phyloP scores from a whole-genome alignment of 2,888 invertebrate genomes.

The Eristalis arbustorum region DNA sequence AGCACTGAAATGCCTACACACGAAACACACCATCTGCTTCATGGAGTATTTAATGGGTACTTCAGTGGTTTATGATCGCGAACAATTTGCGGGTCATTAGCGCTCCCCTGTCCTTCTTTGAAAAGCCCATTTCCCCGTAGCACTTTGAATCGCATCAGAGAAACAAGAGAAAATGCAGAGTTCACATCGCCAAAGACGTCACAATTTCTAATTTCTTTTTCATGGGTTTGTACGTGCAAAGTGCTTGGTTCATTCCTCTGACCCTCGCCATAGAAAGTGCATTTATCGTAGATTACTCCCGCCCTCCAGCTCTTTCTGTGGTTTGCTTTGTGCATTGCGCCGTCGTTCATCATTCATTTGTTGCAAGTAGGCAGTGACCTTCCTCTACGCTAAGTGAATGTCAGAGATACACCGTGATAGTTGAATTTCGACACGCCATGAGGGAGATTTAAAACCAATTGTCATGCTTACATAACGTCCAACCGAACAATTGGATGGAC shows the following conservation, averaged over 20 bases:
- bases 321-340: not conserved
- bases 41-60: not conserved
- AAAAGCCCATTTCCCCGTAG: not conserved
- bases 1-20: not conserved
- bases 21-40: not conserved
- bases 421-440: conserved; percentile 20
- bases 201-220: not conserved
- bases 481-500: not conserved
- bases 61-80: not conserved
- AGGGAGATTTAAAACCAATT: conserved; percentile 9
- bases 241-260: not conserved
- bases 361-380: conserved; percentile 22
- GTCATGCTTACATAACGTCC: conserved; percentile 7
- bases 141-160: not conserved
- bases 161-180: not conserved
- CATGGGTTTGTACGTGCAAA: not conserved
- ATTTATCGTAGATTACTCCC: not conserved
- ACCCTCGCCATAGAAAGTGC: not conserved
- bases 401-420: not conserved
- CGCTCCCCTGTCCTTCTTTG: not conserved
- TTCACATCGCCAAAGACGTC: not conserved
- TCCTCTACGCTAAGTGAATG: not conserved
- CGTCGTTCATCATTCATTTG: not conserved
- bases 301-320: not conserved
- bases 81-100: not conserved